Percentiles rank a stretch among this genome's conserved stretches.
Evolutionary conservation across 2,113 vertebrate genomes (phyloP).

Genomic region (Chaetodon trifascialis): DNA sequence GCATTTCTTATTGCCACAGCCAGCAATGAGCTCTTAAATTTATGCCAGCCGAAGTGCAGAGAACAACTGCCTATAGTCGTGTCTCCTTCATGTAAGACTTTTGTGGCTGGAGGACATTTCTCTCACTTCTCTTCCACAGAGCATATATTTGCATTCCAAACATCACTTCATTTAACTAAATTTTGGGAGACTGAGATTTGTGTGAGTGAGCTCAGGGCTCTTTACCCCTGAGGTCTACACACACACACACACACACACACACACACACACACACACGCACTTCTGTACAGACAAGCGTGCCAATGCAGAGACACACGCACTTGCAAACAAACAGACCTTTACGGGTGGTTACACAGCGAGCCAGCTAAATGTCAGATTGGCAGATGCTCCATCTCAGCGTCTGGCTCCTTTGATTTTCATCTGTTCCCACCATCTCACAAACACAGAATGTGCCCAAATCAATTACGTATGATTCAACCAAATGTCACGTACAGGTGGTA

Average conservation of each 20-base stretch:
- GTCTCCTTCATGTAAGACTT: slow-evolving; percentile 41
- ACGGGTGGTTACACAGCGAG: slow-evolving; percentile 50
- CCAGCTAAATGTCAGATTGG: slow-evolving; percentile 77
- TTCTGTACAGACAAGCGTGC: slow-evolving; percentile 7
- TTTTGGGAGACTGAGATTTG: slow-evolving; percentile 39
- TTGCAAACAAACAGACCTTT: slow-evolving; percentile 70
- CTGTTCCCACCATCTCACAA: slow-evolving; percentile 65
- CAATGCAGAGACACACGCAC: slow-evolving; percentile 34
- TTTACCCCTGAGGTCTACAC: slow-evolving; percentile 12
- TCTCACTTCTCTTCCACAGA: slow-evolving; percentile 38
- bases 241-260: slow-evolving; percentile 18
- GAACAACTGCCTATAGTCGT: slow-evolving; percentile 14
- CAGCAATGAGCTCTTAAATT: slow-evolving; percentile 3
- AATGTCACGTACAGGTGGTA: slow-evolving; percentile 70
- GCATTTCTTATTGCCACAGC: background rate
- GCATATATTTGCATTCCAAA: slow-evolving; percentile 58
- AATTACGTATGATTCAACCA: slow-evolving; percentile 61
- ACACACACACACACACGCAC: background rate
- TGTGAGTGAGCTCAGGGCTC: slow-evolving; percentile 8
- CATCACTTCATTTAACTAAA: slow-evolving; percentile 28
- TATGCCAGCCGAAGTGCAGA: slow-evolving; percentile 12
- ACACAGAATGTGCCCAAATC: slow-evolving; percentile 52
- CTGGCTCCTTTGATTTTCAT: slow-evolving; percentile 68
- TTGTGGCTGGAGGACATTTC: slow-evolving; percentile 32
- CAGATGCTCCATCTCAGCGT: slow-evolving; percentile 55